Percentiles rank a stretch among this genome's conserved stretches.
Conservation (phyloP, 2,888 invertebrate species). For the Leptopterna dolabrata region DNA sequence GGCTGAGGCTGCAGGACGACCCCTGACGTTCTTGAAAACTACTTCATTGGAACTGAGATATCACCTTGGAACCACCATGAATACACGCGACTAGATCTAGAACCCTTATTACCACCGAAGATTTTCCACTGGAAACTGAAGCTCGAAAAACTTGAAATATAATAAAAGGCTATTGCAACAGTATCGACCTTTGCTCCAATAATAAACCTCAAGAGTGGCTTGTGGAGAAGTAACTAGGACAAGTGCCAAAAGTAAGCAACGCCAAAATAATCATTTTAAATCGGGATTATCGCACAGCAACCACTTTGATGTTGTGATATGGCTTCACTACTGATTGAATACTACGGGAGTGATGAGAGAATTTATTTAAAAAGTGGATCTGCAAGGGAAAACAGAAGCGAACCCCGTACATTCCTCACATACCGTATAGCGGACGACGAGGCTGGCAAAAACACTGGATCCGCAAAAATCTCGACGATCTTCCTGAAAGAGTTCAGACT, state of each 20-base stretch:
- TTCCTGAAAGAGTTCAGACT: background rate
- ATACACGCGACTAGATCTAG: background rate
- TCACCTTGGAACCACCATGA: background rate
- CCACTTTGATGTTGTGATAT: background rate
- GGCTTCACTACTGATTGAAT: background rate
- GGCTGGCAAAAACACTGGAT: background rate
- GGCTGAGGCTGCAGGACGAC: background rate
- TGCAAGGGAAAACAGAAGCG: background rate
- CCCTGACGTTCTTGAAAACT: conserved; percentile 1
- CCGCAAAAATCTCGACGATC: background rate
- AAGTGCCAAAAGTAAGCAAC: conserved; percentile 27
- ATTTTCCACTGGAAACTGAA: background rate
- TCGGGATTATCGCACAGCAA: background rate
- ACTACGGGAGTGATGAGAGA: background rate
- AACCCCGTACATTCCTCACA: background rate
- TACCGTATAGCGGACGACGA: conserved; percentile 1
- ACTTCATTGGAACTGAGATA: conserved; percentile 2
- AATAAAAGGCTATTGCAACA: conserved; percentile 16
- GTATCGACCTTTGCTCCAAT: conserved; percentile 23
- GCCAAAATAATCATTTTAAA: background rate
- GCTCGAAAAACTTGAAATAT: background rate
- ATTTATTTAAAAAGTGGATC: background rate
- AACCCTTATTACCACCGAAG: background rate
- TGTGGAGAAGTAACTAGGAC: conserved; percentile 29
- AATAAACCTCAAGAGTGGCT: conserved; percentile 22